These are phyloP conservation scores for Cephus sareptanus DNA, from an alignment of 2,888 invertebrate genomes.

Conservation along the genomic window DNA sequence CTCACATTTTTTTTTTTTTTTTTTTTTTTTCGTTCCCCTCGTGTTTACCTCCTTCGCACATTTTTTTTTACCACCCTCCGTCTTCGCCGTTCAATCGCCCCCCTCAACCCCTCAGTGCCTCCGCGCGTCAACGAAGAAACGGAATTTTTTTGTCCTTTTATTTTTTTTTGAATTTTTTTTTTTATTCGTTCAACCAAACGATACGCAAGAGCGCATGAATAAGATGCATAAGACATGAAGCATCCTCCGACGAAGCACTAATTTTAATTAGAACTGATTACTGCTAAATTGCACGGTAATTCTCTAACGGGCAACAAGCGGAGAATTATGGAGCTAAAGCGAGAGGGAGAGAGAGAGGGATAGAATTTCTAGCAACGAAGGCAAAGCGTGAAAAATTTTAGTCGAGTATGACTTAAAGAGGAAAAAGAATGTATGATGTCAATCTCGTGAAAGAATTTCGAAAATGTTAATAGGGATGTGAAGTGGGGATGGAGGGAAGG, in stretches of 20 bases:
- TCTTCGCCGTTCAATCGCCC: no score
- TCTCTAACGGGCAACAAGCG: no score
- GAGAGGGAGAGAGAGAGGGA: background rate
- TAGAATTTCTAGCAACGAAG: background rate
- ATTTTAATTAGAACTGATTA: no score
- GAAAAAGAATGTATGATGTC: no score
- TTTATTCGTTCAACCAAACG: background rate
- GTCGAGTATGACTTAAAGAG: no score
- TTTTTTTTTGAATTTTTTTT: background rate
- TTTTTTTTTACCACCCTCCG: no score
- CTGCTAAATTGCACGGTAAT: no score
- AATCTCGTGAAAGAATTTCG: background rate
- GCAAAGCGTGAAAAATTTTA: background rate
- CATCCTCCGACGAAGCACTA: no score
- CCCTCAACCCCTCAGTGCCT: no score
- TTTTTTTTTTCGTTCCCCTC: no score
- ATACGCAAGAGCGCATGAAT: constrained; percentile 5
- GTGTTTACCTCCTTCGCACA: no score
- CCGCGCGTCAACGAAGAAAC: background rate
- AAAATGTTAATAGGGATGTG: background rate
- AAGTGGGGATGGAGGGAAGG: background rate
- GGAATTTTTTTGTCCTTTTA: constrained; percentile 4
- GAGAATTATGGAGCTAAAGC: background rate
- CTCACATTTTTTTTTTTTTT: no score
- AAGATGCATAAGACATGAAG: background rate